Evolutionary conservation across 1,140 invertebrate species (phyloP).

Genomic region (Drosophila simulans): DNA sequence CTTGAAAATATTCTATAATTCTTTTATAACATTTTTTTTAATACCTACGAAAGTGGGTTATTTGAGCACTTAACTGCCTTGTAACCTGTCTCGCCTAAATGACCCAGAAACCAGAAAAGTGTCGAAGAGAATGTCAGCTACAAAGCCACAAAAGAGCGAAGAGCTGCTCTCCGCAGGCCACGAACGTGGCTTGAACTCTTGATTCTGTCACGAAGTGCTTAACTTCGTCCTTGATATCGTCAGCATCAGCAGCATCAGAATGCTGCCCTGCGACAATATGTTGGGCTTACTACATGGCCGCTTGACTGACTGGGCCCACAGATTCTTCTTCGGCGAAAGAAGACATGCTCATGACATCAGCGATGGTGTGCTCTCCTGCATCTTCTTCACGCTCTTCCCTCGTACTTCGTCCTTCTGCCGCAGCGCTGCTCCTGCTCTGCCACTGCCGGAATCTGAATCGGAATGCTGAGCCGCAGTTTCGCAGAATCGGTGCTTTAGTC

Average conservation of each 20-base stretch:
- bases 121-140: slow-evolving; percentile 47
- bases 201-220: slow-evolving; percentile 63
- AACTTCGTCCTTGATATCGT: slow-evolving; percentile 77
- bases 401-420: slow-evolving; percentile 9
- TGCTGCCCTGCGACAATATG: slow-evolving; percentile 75
- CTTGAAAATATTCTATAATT: background rate
- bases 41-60: background rate
- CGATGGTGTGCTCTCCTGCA: slow-evolving; percentile 17
- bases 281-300: slow-evolving; percentile 50
- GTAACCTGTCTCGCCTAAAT: slow-evolving; percentile 28
- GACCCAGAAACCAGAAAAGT: slow-evolving; percentile 56
- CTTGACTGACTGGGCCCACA: slow-evolving; percentile 26
- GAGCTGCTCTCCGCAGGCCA: background rate
- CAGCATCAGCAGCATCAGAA: slow-evolving; percentile 30
- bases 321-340: slow-evolving; percentile 36
- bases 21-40: background rate
- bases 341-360: slow-evolving; percentile 54
- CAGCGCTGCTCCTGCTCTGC: slow-evolving; percentile 45
- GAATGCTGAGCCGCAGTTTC: slow-evolving; percentile 29
- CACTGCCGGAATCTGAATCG: slow-evolving; percentile 18
- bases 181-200: slow-evolving; percentile 7
- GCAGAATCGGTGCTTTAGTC: slow-evolving; percentile 62
- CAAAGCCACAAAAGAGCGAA: slow-evolving; percentile 71
- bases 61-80: background rate
- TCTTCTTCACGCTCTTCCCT: background rate